Percentiles rank a stretch among this genome's conserved stretches.
Conservation (phyloP, 2,888 invertebrate species). For the Conus canariensis region DNA sequence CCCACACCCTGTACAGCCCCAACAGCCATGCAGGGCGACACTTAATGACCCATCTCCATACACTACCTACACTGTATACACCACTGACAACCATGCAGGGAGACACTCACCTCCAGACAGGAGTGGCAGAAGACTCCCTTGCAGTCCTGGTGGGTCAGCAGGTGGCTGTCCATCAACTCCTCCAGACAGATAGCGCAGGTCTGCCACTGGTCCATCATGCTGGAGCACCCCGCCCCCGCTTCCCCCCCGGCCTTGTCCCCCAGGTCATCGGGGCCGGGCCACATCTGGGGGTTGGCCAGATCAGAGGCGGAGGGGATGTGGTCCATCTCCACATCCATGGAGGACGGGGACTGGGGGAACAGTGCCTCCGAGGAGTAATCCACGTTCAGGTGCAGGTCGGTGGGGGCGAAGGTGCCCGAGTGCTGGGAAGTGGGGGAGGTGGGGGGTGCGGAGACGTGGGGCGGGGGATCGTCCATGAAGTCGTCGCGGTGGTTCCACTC, state of each 20-base stretch:
- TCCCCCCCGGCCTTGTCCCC: background rate
- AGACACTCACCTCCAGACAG: conserved; percentile 81
- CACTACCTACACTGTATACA: too few relatives aligned
- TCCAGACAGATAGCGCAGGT: conserved; percentile 84
- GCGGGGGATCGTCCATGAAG: background rate
- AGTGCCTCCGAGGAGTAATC: conserved; percentile 4
- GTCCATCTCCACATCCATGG: conserved; percentile 30
- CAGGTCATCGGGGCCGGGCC: background rate
- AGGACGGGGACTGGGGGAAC: conserved; percentile 13
- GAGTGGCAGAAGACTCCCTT: conserved; percentile 82
- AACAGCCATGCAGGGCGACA: too few relatives aligned
- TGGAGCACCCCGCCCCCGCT: background rate
- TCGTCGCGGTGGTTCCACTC: conserved; percentile 50
- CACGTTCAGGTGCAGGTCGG: background rate
- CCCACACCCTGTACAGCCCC: too few relatives aligned
- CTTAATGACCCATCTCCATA: too few relatives aligned
- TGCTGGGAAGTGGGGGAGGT: conserved; percentile 24
- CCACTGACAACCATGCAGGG: too few relatives aligned
- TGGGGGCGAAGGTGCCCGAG: background rate
- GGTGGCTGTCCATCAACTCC: conserved; percentile 81
- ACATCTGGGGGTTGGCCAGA: conserved; percentile 15
- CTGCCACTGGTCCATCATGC: conserved; percentile 69
- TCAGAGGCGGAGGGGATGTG: conserved; percentile 13
- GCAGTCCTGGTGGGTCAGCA: conserved; percentile 82
- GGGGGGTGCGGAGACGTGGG: conserved; percentile 4